Evolutionary conservation across 2,797 vertebrate genomes (phyloP), one percentile per base, ranked within the genome.

Genomic region (Artibeus lituratus): DNA sequence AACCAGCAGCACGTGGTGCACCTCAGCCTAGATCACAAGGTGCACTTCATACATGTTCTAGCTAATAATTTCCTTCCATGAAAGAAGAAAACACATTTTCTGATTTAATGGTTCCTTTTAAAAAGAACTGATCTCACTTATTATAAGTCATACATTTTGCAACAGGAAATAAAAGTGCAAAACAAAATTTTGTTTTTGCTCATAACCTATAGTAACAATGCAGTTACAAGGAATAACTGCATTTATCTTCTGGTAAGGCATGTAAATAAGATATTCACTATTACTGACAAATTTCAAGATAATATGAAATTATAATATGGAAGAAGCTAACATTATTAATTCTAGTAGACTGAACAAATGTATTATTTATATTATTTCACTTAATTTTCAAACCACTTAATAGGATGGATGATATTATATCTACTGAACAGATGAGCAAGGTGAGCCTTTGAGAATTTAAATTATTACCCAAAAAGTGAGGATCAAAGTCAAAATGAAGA

Each of bases 401-500:
- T 16, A 69, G 12, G 19, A 70, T 14, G 22, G 59, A 51, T 90
- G 22, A 11, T 73, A 65, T 77, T 69, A 12, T 67, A 47, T 49
- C 10, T 72, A 67, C 47, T 87, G 53, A 24, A 19, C 5, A 77
- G 59, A 78, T 42, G 12, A 96, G 15, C 9, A 84, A 94, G 89
- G 49, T 53, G 70, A 94, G 11, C 70, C 18, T 85, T 35, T 70
- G 49, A 78, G 44, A 84, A 84, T 82, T 59, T 69, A 88, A 92
- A 82, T 85, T 62, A 49, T 49, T 67, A 9, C 49, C 32, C n/a
- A 83, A 18, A 2, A 92, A 78, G 12, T 18, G 14, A 67, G 42
- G 22, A 10, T 14, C 51, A 88, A 88, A 24, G 55, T 92, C 47
- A 97, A 96, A 78, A 42, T n/a, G 93, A 89, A 8, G 1, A 32